Conservation (phyloP, 2,888 invertebrate genomes). For the Pterostichus madidus region DNA sequence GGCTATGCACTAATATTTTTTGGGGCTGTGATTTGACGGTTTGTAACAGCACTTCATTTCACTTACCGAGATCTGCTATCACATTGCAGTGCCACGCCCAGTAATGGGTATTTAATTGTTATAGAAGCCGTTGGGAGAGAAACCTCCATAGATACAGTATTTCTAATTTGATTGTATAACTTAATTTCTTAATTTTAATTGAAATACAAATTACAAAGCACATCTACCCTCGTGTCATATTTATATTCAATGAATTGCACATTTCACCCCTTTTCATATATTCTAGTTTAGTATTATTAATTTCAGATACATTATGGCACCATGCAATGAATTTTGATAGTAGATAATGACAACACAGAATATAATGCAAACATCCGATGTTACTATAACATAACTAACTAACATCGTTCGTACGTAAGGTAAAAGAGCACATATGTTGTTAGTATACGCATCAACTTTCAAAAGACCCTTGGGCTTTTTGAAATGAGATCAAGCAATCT, state of each 20-base stretch:
- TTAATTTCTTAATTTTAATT: background rate
- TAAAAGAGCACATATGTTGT: constrained; percentile 40
- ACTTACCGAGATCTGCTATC: too few species aligned
- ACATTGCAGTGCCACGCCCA: too few species aligned
- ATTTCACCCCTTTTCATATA: background rate
- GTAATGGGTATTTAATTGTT: too few species aligned
- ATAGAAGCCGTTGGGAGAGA: too few species aligned
- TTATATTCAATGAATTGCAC: background rate
- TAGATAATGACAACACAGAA: background rate
- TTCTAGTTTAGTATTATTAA: background rate
- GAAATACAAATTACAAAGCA: background rate
- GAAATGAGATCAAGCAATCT: constrained; percentile 65
- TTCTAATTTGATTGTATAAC: too few species aligned
- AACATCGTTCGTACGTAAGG: background rate
- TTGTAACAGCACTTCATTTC: too few species aligned
- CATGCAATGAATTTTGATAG: constrained; percentile 1
- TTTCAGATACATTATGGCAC: background rate
- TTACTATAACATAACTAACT: background rate
- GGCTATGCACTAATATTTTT: too few species aligned
- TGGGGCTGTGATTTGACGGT: too few species aligned
- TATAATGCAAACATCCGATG: background rate
- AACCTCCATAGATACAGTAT: too few species aligned
- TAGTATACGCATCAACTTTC: constrained; percentile 57
- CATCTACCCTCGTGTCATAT: background rate
- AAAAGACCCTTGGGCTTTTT: constrained; percentile 59